Percentiles rank a stretch among this genome's conserved stretches.
phyloP scores from a whole-genome alignment of 2,888 invertebrate species.

The Branchipolynoe longqiensis region DNA sequence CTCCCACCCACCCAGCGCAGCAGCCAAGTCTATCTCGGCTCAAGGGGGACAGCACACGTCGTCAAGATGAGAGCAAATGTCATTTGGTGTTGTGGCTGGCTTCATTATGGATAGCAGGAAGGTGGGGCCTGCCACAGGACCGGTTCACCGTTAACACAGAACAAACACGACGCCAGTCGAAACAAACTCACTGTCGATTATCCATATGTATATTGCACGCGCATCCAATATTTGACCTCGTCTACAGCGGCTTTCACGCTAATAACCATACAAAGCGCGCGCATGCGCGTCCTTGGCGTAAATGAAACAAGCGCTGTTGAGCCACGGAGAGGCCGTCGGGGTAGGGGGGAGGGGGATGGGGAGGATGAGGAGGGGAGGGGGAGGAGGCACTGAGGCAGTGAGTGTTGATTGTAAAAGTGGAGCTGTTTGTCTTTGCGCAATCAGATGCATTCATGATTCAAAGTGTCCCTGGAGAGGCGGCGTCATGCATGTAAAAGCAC shows the following conservation, averaged over 20 bases:
- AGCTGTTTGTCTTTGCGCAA: slow-evolving; percentile 16
- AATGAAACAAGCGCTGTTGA: slow-evolving; percentile 49
- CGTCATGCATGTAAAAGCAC: slow-evolving; percentile 36
- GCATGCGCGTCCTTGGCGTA: not conserved
- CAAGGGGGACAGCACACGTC: slow-evolving; percentile 51
- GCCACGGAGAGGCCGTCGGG: too few species aligned
- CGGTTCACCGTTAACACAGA: slow-evolving; percentile 41
- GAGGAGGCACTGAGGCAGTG: slow-evolving; percentile 24
- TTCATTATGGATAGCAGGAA: slow-evolving; percentile 55
- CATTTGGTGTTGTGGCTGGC: slow-evolving; percentile 44
- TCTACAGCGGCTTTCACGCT: slow-evolving; percentile 50
- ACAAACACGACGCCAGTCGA: slow-evolving; percentile 48
- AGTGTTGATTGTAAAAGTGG: slow-evolving; percentile 46
- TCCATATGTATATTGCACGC: slow-evolving; percentile 54
- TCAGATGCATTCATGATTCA: slow-evolving; percentile 52
- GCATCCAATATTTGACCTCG: slow-evolving; percentile 46
- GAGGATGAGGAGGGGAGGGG: too few species aligned
- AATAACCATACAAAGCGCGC: slow-evolving; percentile 50
- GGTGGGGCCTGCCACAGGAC: slow-evolving; percentile 6
- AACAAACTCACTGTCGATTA: slow-evolving; percentile 53
- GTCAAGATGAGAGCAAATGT: slow-evolving; percentile 57
- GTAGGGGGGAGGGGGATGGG: too few species aligned
- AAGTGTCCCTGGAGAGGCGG: slow-evolving; percentile 5
- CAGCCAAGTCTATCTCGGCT: slow-evolving; percentile 44
- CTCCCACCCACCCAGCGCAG: not conserved